Evolutionary conservation across 2,797 vertebrate species (phyloP), one percentile per base, ranked within the genome.

Genomic region (Taenioides sp.): DNA sequence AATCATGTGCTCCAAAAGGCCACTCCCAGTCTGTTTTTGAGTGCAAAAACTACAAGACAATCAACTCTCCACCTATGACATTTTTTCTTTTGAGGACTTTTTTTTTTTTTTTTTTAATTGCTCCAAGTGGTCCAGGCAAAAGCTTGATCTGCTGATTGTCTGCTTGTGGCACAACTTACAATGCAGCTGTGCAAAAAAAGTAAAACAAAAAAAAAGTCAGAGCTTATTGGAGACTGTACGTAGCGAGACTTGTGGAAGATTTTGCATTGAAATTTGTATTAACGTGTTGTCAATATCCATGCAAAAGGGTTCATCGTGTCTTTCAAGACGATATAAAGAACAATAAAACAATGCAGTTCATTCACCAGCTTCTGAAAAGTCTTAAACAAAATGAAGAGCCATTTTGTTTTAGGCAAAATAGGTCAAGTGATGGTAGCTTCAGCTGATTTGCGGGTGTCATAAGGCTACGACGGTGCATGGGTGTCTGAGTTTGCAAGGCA

Each of bases 401-500:
- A 22, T 34, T 67, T 67, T 34, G 27, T 85, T 91, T 86, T 82
- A 91, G 86, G 88, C 84, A 90, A 77, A 90, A 87, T 91, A 84
- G 79, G 87, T 91, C 80, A 91, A 91, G 82, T 82, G 77, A 86
- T 25, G n/a, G 72, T 91, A 79, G 90, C 92, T 73, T 86, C 72
- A 78, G 63, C 73, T 62, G 89, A 94, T 94, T 91, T 90, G 92
- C 73, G 80, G 90, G 83, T 85, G 95, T 99, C 96, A 99, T 95
- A 99, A 98, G 96, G 98, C 96, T 93, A 99, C 97, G 20, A 95
- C 92, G 88, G 96, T 97, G 93, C 98, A 99, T 74, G 97, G 97
- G 92, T 99, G 97, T 93, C 95, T 98, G 87, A 99, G 96, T 92
- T 97, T 99, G 94, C 95, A 98, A 84, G 98, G 97, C 93, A 99